Evolutionary conservation across 2,888 invertebrate genomes (phyloP).

Genomic region (Pterostichus madidus): DNA sequence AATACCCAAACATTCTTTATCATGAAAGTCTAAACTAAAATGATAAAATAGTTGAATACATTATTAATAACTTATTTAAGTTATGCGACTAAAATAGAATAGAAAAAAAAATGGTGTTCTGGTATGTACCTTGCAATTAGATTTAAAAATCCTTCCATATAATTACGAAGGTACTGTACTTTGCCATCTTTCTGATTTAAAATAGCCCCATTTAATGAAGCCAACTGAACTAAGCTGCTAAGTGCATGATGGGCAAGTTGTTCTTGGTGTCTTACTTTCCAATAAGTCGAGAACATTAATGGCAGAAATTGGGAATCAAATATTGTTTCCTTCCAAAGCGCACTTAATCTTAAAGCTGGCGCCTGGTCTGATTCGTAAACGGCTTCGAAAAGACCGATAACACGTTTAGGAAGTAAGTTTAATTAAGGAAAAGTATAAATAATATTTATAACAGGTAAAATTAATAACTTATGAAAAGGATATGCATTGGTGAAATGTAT

Average conservation of each 20-base stretch:
- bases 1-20: slow-evolving; percentile 84
- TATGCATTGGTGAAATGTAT: slow-evolving; percentile 82
- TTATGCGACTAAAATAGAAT: no score
- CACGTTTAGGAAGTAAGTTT: slow-evolving; percentile 81
- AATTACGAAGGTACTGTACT: slow-evolving; percentile 80
- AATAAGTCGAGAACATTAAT: slow-evolving; percentile 90
- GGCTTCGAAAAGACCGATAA: slow-evolving; percentile 86
- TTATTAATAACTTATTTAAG: slow-evolving; percentile 8
- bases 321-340: slow-evolving; percentile 88
- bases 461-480: slow-evolving; percentile 71
- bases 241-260: slow-evolving; percentile 88
- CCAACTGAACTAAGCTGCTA: slow-evolving; percentile 90
- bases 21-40: slow-evolving; percentile 80
- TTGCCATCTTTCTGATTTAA: slow-evolving; percentile 74
- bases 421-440: slow-evolving; percentile 69
- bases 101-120: no score
- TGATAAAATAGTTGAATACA: slow-evolving; percentile 32
- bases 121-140: slow-evolving; percentile 79
- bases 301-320: slow-evolving; percentile 86
- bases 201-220: slow-evolving; percentile 83
- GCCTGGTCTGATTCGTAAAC: slow-evolving; percentile 84
- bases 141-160: slow-evolving; percentile 81
- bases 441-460: slow-evolving; percentile 69
- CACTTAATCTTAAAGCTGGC: slow-evolving; percentile 81
- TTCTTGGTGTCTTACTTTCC: slow-evolving; percentile 88